A percentile compares a stretch with the other conserved stretches of the same genome.
Conservation (phyloP, 2,888 invertebrate species). For the Octonoba sinensis region DNA sequence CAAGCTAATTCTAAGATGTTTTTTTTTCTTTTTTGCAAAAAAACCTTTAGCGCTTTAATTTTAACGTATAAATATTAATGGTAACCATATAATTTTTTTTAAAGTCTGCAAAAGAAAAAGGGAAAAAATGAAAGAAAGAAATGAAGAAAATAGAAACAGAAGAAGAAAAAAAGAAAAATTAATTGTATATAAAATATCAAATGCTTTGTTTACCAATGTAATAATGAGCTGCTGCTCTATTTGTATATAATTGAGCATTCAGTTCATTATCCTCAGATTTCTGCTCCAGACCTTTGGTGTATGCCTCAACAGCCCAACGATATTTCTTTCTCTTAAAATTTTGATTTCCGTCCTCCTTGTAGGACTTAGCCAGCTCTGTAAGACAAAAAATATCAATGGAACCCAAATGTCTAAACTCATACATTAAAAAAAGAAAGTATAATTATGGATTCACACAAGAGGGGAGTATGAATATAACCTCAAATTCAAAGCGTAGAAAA, state of each 20-base stretch:
- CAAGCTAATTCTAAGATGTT: too few relatives aligned
- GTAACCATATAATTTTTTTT: too few relatives aligned
- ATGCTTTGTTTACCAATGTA: conserved; percentile 79
- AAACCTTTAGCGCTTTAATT: too few relatives aligned
- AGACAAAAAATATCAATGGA: conserved; percentile 49
- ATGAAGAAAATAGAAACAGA: too few relatives aligned
- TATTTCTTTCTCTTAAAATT: conserved; percentile 96
- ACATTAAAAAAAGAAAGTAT: too few relatives aligned
- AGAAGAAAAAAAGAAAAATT: too few relatives aligned
- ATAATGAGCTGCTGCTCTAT: conserved; percentile 90
- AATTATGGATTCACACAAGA: background rate
- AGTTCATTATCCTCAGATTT: conserved; percentile 81
- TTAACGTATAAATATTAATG: too few relatives aligned
- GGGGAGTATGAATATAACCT: background rate
- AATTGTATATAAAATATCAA: too few relatives aligned
- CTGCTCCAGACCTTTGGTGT: conserved; percentile 89
- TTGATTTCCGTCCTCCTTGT: conserved; percentile 96
- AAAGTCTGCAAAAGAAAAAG: too few relatives aligned
- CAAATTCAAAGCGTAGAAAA: background rate
- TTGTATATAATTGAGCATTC: conserved; percentile 88
- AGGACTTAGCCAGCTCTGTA: conserved; percentile 84
- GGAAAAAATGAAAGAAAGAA: too few relatives aligned
- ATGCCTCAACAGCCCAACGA: conserved; percentile 77
- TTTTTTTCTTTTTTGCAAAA: too few relatives aligned
- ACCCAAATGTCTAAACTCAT: background rate